A percentile compares a stretch with the other conserved stretches of the same genome.
Evolutionary conservation across 37 sponge, comb jelly and placozoan species (phyloP).

Genomic region (Eunapius fragilis): DNA sequence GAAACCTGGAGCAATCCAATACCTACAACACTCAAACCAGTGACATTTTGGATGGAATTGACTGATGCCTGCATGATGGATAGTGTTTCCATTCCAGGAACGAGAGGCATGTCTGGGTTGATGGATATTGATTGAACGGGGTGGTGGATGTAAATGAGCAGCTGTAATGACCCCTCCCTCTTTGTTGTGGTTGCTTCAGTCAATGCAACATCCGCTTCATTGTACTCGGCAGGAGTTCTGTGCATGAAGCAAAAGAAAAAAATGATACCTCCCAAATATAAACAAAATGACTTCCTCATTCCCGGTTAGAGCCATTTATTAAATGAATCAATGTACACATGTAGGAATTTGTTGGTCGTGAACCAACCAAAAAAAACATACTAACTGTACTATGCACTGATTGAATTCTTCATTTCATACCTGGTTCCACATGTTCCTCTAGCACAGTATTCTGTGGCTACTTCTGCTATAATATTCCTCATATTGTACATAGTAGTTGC

Average conservation of each 20-base stretch:
- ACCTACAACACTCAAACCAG: background rate
- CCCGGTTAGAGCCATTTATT: no score
- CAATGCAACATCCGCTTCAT: background rate
- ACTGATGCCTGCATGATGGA: background rate
- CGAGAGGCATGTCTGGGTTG: background rate
- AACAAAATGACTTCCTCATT: no score
- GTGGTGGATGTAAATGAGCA: background rate
- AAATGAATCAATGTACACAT: no score
- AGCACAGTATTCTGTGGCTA: background rate
- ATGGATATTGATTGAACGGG: background rate
- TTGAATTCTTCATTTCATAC: background rate
- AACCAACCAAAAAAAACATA: no score
- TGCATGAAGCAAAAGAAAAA: background rate
- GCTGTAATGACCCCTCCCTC: background rate
- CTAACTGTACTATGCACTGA: no score
- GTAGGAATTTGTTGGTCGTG: no score
- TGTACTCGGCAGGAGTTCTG: background rate
- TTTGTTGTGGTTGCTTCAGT: background rate
- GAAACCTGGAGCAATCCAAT: background rate
- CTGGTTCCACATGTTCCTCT: background rate
- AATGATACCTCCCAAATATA: no score
- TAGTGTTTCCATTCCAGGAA: background rate
- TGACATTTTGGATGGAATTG: background rate
- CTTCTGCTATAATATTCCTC: background rate
- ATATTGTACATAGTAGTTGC: background rate